Evolutionary conservation across 2,888 invertebrate genomes (phyloP).

Genomic region (Lacanobia oleracea): DNA sequence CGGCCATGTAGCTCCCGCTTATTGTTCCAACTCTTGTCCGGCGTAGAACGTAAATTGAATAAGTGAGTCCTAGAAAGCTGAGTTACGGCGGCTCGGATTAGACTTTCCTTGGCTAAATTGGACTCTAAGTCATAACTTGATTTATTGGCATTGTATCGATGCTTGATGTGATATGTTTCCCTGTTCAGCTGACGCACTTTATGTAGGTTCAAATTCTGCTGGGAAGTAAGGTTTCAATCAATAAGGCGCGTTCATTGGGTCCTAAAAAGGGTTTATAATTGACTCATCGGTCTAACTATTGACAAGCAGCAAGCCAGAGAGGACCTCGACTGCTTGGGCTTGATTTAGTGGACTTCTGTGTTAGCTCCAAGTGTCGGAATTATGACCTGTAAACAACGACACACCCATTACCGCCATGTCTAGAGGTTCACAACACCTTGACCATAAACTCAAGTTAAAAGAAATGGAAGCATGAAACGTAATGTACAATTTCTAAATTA

Average conservation of each 20-base stretch:
- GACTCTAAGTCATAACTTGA: constrained; percentile 76
- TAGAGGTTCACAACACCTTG: constrained; percentile 5
- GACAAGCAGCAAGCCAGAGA: constrained; percentile 15
- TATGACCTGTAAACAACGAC: constrained; percentile 6
- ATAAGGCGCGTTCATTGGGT: constrained; percentile 49
- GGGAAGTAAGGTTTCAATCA: constrained; percentile 42
- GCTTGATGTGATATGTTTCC: constrained; percentile 65
- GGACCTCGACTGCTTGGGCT: constrained; percentile 18
- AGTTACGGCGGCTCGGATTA: constrained; percentile 70
- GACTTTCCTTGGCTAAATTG: constrained; percentile 75
- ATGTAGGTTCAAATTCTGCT: constrained; percentile 48
- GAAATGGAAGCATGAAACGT: background rate
- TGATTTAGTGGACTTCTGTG: constrained; percentile 38
- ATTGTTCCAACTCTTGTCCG: constrained; percentile 79
- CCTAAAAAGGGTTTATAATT: constrained; percentile 54
- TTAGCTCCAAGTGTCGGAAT: constrained; percentile 2
- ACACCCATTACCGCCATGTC: background rate
- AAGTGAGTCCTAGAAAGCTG: constrained; percentile 78
- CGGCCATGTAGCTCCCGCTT: constrained; percentile 84
- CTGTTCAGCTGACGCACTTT: constrained; percentile 52
- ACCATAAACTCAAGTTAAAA: background rate
- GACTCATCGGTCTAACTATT: constrained; percentile 41
- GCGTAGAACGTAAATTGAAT: constrained; percentile 82
- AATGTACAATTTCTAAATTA: constrained; percentile 3
- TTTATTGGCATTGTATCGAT: constrained; percentile 66